phyloP scores from a whole-genome alignment of 1,140 invertebrate genomes.

The Aphelinus atriplicis region DNA sequence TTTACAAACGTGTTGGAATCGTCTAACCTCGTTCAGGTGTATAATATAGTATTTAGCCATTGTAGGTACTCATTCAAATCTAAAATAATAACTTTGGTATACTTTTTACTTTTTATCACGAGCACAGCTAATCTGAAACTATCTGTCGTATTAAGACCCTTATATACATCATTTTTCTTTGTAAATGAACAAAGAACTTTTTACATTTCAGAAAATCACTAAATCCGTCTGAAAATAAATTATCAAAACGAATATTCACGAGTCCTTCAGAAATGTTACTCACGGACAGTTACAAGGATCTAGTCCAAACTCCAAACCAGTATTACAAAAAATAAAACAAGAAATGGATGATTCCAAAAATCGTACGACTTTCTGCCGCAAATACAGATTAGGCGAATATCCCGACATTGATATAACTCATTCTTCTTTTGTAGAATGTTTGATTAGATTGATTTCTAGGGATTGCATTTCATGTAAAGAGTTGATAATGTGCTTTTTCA shows the following conservation, averaged over 20 bases:
- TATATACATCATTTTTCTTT: too few species aligned
- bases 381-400: slow-evolving; percentile 74
- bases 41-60: too few species aligned
- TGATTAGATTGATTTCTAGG: slow-evolving; percentile 70
- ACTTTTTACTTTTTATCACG: too few species aligned
- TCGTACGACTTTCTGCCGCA: neutral
- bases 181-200: too few species aligned
- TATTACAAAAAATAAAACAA: neutral
- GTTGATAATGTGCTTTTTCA: slow-evolving; percentile 50
- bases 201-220: slow-evolving; percentile 25
- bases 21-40: too few species aligned
- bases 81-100: too few species aligned
- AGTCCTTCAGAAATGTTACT: too few species aligned
- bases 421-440: slow-evolving; percentile 70
- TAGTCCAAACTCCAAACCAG: neutral
- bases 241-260: slow-evolving; percentile 36
- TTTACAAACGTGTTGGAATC: too few species aligned
- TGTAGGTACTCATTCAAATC: too few species aligned
- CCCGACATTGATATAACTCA: slow-evolving; percentile 77
- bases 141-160: too few species aligned
- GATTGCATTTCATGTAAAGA: slow-evolving; percentile 56
- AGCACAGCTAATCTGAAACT: too few species aligned
- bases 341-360: slow-evolving; percentile 32
- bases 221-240: slow-evolving; percentile 35
- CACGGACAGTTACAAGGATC: too few species aligned